Percentiles rank a stretch among this genome's conserved stretches.
phyloP scores from a whole-genome alignment of 2,113 vertebrate genomes.

The Phasianus colchicus region DNA sequence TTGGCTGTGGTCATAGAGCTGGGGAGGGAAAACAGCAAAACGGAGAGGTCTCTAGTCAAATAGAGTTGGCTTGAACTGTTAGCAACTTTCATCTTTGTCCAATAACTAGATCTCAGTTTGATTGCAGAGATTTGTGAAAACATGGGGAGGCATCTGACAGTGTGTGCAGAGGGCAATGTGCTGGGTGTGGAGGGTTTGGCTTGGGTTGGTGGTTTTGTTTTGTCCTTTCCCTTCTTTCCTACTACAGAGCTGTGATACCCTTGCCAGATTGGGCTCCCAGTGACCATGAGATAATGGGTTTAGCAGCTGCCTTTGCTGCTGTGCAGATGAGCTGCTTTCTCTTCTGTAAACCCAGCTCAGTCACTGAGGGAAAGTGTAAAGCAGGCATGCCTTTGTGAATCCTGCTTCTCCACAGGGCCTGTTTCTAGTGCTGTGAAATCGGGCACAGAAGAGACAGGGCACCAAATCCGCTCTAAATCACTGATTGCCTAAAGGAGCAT shows the following conservation, averaged over 20 bases:
- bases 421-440: neutral
- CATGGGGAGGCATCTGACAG: neutral
- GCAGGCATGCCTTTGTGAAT: neutral
- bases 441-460: rapidly evolving
- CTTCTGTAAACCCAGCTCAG: neutral
- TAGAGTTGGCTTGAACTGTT: neutral
- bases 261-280: neutral
- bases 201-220: neutral
- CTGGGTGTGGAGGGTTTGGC: neutral
- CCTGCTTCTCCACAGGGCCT: neutral
- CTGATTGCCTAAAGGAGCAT: neutral
- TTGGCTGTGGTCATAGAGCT: neutral
- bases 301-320: neutral
- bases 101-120: neutral
- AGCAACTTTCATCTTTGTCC: neutral
- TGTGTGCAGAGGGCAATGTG: neutral
- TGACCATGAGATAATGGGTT: neutral
- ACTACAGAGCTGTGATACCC: neutral
- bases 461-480: neutral
- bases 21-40: neutral
- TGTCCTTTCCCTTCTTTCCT: neutral
- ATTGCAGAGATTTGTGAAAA: neutral
- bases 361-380: constrained; percentile 2
- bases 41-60: neutral
- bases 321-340: neutral